Evolutionary conservation across 2,797 vertebrate genomes (phyloP).

Genomic region (Esox masquinongy): DNA sequence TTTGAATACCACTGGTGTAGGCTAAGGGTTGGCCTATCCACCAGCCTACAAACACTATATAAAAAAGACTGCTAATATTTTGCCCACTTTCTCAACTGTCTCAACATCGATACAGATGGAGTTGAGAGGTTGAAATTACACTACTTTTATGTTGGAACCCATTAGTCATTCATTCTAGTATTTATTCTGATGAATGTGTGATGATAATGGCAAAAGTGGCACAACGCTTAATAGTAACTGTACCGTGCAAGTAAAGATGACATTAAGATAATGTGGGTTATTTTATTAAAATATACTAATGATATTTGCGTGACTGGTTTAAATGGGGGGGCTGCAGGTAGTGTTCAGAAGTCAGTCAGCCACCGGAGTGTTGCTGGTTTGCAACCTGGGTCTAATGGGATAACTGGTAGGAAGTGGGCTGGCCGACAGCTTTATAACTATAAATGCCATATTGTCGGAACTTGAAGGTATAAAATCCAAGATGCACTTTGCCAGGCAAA

Average conservation of each 20-base stretch:
- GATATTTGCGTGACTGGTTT: background rate
- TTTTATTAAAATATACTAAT: background rate
- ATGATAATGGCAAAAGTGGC: background rate
- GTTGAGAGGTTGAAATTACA: background rate
- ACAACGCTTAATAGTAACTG: background rate
- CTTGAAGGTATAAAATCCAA: no score
- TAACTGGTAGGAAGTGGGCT: no score
- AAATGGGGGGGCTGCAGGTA: no score
- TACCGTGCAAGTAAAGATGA: no score
- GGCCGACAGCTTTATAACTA: no score
- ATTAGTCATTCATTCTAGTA: background rate
- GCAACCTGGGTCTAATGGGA: no score
- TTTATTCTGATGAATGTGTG: conserved; percentile 29
- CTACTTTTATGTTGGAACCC: background rate
- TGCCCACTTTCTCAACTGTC: background rate
- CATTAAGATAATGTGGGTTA: conserved; percentile 24
- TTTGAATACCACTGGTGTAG: no score
- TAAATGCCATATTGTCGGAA: no score
- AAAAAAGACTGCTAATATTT: background rate
- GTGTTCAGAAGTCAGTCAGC: no score
- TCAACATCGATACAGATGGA: background rate
- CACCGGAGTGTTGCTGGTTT: no score
- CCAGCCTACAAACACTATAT: background rate
- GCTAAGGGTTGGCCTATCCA: background rate
- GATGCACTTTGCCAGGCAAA: no score